A percentile compares a stretch with the other conserved stretches of the same genome.
phyloP scores from a whole-genome alignment of 2,888 invertebrate species.

The Parochlus steinenii region DNA sequence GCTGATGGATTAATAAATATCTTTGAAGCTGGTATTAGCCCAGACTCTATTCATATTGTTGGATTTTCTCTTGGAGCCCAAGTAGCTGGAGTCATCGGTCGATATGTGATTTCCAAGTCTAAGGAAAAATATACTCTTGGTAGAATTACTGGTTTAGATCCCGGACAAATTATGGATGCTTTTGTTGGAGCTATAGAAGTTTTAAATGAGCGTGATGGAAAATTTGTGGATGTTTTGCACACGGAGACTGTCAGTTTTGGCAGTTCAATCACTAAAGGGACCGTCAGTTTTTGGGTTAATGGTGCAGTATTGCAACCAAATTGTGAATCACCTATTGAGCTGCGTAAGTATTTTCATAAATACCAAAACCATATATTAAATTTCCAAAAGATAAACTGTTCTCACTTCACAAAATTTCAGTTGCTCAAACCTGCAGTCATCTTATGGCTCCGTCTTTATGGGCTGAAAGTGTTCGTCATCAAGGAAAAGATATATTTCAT shows the following conservation, averaged over 20 bases:
- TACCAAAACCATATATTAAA: neutral
- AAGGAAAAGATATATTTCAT: conserved; percentile 1
- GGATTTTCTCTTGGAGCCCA: conserved; percentile 11
- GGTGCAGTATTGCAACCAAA: conserved; percentile 5
- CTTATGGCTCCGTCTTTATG: conserved; percentile 2
- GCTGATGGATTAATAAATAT: conserved; percentile 1
- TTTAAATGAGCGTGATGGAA: conserved; percentile 2
- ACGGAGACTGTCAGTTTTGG: conserved; percentile 4
- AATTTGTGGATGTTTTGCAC: conserved; percentile 7
- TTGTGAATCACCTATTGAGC: neutral
- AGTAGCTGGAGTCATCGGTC: conserved; percentile 4
- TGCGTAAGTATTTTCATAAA: neutral
- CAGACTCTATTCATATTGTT: conserved; percentile 8
- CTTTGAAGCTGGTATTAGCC: conserved; percentile 5
- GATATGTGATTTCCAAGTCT: conserved; percentile 4
- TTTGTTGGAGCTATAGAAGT: neutral
- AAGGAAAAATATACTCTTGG: neutral
- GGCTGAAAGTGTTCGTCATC: conserved; percentile 5
- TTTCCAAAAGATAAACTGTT: neutral
- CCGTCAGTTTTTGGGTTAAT: conserved; percentile 8
- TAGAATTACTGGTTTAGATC: conserved; percentile 10
- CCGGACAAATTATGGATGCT: conserved; percentile 1
- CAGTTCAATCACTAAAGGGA: neutral
- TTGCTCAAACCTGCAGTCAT: conserved; percentile 5
- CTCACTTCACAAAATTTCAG: conserved; percentile 4